phyloP scores from a whole-genome alignment of 1,140 invertebrate genomes.

The Lasaia peninsularis region DNA sequence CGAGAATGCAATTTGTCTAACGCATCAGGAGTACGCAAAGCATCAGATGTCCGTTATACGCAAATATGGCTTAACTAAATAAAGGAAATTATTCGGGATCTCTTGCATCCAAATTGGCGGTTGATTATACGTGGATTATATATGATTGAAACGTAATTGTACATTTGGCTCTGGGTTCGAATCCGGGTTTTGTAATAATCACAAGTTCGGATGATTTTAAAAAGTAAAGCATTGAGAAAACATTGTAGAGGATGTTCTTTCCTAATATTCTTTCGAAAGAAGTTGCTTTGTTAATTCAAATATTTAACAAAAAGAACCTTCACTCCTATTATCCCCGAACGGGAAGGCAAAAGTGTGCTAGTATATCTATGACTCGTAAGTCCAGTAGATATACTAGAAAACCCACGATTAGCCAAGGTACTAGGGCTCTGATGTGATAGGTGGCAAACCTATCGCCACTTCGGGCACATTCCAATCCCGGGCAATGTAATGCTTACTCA shows the following conservation, averaged over 20 bases:
- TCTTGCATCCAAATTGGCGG: neutral
- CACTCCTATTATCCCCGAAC: too few relatives aligned
- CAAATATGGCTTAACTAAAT: conserved; percentile 5
- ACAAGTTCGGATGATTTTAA: neutral
- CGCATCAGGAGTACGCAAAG: conserved; percentile 3
- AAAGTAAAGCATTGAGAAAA: neutral
- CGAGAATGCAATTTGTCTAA: conserved; percentile 1
- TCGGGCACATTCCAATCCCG: too few relatives aligned
- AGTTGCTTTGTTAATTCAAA: too few relatives aligned
- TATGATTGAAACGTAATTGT: conserved; percentile 11
- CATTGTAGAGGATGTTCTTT: neutral
- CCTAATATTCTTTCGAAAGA: too few relatives aligned
- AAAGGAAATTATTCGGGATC: conserved; percentile 7
- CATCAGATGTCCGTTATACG: neutral
- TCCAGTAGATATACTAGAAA: too few relatives aligned
- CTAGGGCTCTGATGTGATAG: too few relatives aligned
- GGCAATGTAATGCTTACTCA: too few relatives aligned
- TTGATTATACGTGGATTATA: conserved; percentile 3
- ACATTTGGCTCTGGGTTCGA: neutral
- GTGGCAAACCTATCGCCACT: too few relatives aligned
- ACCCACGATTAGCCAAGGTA: too few relatives aligned
- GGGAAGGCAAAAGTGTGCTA: too few relatives aligned
- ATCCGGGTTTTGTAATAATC: neutral
- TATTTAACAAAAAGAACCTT: too few relatives aligned
- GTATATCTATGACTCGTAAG: too few relatives aligned